phyloP scores from a whole-genome alignment of 2,888 invertebrate species.

The Tridacna crocea region DNA sequence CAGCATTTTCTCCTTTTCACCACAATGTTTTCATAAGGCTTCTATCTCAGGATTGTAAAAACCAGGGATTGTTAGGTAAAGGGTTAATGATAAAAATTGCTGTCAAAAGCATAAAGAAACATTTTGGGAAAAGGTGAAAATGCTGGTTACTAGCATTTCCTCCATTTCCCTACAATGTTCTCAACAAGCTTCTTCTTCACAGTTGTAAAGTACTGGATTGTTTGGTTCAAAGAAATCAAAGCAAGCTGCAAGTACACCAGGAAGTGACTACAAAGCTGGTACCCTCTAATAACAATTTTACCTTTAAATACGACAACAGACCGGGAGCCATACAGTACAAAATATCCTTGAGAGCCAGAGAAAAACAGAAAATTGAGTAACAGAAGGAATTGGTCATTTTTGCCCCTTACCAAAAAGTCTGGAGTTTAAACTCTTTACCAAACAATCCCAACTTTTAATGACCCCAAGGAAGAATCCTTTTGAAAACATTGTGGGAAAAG shows the following conservation, averaged over 20 bases:
- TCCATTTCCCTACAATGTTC: too few relatives aligned
- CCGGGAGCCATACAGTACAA: conserved; percentile 79
- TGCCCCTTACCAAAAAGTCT: background rate
- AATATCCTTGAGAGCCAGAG: conserved; percentile 72
- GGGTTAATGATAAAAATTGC: too few relatives aligned
- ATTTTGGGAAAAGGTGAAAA: too few relatives aligned
- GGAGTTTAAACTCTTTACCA: background rate
- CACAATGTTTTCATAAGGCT: too few relatives aligned
- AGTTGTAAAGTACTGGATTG: background rate
- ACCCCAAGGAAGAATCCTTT: too few relatives aligned
- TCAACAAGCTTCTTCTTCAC: background rate
- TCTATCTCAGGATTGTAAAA: too few relatives aligned
- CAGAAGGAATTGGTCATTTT: background rate
- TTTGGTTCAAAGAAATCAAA: background rate
- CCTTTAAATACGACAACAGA: conserved; percentile 81
- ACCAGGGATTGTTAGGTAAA: too few relatives aligned
- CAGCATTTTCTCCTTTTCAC: too few relatives aligned
- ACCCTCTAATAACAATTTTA: conserved; percentile 57
- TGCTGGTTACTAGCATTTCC: background rate
- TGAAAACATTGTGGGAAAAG: too few relatives aligned
- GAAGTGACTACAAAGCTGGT: conserved; percentile 27
- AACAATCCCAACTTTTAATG: too few relatives aligned
- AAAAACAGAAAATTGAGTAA: conserved; percentile 16
- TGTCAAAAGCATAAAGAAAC: too few relatives aligned
- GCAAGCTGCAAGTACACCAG: background rate